These are phyloP conservation scores for Neofelis nebulosa DNA, from an alignment of 2,113 vertebrate species.

Conservation along the genomic window DNA sequence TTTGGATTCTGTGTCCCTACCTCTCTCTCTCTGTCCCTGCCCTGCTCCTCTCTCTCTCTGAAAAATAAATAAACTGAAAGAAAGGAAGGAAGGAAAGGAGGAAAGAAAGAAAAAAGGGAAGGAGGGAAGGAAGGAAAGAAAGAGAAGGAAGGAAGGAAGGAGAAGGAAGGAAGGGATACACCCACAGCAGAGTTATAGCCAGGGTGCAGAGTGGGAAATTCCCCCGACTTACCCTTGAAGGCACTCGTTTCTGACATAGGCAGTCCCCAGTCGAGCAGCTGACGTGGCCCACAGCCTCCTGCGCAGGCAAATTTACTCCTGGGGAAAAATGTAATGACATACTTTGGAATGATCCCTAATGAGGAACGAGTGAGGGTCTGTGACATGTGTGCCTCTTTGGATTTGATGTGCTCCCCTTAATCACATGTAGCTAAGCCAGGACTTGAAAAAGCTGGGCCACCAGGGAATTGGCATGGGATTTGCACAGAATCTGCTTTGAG, in stretches of 20 bases:
- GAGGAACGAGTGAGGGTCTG: not conserved
- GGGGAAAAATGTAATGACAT: not conserved
- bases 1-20: too few relatives aligned
- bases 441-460: conserved; percentile 55
- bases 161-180: not conserved
- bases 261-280: not conserved
- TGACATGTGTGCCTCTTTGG: not conserved
- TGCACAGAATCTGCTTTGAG: conserved; percentile 10
- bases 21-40: too few relatives aligned
- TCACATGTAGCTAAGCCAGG: conserved; percentile 11
- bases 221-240: not conserved
- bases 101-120: too few relatives aligned
- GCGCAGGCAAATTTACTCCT: not conserved
- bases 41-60: too few relatives aligned
- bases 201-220: not conserved
- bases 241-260: not conserved
- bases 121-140: too few relatives aligned
- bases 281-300: not conserved
- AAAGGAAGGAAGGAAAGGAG: too few relatives aligned
- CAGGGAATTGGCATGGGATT: conserved; percentile 5
- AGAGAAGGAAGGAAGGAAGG: too few relatives aligned
- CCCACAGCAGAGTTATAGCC: not conserved
- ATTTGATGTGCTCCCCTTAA: not conserved
- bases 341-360: not conserved
- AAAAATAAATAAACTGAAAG: too few relatives aligned